Base-by-base conservation (phyloP, 1,140 invertebrate species). In the Yoshiicerus persimilis region DNA sequence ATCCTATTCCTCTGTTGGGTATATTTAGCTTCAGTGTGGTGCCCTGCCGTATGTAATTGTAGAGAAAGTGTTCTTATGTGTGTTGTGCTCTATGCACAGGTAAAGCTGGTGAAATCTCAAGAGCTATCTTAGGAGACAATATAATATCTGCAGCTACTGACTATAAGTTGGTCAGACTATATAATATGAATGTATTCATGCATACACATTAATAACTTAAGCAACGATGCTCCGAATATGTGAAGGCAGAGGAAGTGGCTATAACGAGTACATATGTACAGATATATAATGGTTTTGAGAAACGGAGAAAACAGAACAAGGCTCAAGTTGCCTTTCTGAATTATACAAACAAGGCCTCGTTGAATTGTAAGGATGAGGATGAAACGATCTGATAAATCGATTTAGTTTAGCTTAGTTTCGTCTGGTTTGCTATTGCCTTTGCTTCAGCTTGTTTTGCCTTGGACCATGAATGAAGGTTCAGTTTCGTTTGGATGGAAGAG, bases 331-430 rank as follows among this genome's bases (percentile, higher is more conserved):
- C 75, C 75, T 80, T 32, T 80, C 75, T 80, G 34, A 80, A 80
- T 80, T 80, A 80, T 80, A 80, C 75, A 80, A 80, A 80, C 75
- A 80, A 80, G 47, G 47, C 47, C 47, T 56, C 47, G 47, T 56
- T 56, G 47, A 56, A 56, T 56, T 56, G 47, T 56, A 56, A 56
- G 64, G 75, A 80, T 80, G 75, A 80, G 75, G 75, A 80, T 80
- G 75, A 80, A 80, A 80, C 75, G 75, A 80, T 80, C 75, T 80
- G 75, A 80, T 80, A 80, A 80, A 80, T 80, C 75, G 75, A 80
- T 80, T 80, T 80, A 80, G 75, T 80, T 80, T 80, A 80, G 75
- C 34, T 80, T 80, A 36, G 75, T 80, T 38, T 80, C 75, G 75
- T 80, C 34, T 80, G 32, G 20, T 80, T 80, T 34, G 34, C 30